Evolutionary conservation across 2,797 vertebrate species (phyloP).

Genomic region (Mus minutoides): DNA sequence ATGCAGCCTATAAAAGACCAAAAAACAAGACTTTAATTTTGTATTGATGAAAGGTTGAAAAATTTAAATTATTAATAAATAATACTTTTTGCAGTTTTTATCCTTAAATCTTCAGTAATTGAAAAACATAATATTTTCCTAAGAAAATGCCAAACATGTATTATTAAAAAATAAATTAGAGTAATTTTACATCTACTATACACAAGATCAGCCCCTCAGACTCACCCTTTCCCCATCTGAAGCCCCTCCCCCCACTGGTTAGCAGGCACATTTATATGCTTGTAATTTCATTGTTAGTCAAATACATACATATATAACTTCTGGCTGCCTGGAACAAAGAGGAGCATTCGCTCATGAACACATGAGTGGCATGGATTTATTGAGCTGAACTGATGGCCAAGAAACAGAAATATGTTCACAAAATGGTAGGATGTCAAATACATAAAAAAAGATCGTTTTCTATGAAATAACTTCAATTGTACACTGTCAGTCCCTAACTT

Average conservation of each 20-base stretch:
- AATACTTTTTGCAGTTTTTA: background rate
- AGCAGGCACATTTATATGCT: background rate
- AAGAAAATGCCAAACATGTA: conserved; percentile 20
- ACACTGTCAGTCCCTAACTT: background rate
- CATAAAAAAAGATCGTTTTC: conserved; percentile 35
- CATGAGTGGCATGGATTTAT: background rate
- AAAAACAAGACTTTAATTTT: background rate
- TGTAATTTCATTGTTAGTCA: background rate
- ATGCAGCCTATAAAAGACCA: conserved; percentile 25
- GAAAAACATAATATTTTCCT: conserved; percentile 46
- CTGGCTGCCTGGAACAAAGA: background rate
- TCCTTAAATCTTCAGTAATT: background rate
- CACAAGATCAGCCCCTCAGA: background rate
- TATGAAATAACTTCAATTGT: conserved; percentile 24
- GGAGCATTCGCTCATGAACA: background rate
- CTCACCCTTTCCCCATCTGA: background rate
- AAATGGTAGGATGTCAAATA: background rate
- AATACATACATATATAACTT: background rate
- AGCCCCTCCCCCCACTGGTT: background rate
- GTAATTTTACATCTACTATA: background rate
- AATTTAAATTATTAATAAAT: background rate
- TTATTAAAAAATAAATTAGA: conserved; percentile 34
- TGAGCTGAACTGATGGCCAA: conserved; percentile 18
- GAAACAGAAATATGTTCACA: conserved; percentile 29
- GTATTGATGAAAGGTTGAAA: background rate